A percentile compares a stretch with the other conserved stretches of the same genome.
phyloP scores from a whole-genome alignment of 2,888 invertebrate species.

The Hirtodrosophila alboralis region DNA sequence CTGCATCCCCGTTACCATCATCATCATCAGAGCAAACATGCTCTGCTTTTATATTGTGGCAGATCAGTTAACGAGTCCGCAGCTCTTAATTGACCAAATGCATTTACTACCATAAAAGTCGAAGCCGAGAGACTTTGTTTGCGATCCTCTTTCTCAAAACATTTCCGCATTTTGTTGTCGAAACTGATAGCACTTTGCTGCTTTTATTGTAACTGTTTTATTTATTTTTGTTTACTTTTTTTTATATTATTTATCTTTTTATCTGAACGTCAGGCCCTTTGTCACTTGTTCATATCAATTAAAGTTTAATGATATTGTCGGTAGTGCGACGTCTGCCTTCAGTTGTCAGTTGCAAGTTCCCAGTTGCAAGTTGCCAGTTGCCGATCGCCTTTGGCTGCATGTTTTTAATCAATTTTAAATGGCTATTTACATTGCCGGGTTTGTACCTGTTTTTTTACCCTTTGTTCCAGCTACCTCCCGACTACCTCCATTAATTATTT shows the following conservation, averaged over 20 bases:
- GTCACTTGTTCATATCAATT: conserved; percentile 77
- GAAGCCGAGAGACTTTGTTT: conserved; percentile 37
- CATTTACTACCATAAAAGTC: conserved; percentile 44
- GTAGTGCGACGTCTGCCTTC: conserved; percentile 14
- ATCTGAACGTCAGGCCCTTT: conserved; percentile 57
- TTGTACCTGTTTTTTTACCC: conserved; percentile 50
- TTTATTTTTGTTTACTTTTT: conserved; percentile 14
- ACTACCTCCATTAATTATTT: conserved; percentile 30
- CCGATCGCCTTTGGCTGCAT: conserved; percentile 50
- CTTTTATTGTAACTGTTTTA: conserved; percentile 11
- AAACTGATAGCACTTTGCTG: conserved; percentile 43
- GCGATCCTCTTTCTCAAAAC: conserved; percentile 27
- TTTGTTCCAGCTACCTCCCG: conserved; percentile 9
- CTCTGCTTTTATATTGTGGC: conserved; percentile 42
- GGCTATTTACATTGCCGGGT: conserved; percentile 67
- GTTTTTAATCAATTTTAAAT: conserved; percentile 78
- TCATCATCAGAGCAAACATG: conserved; percentile 23
- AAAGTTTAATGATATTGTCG: conserved; percentile 74
- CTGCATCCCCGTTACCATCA: conserved; percentile 30
- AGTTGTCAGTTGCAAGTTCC: too few relatives aligned
- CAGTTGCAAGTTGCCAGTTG: conserved; percentile 21
- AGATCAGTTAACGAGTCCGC: conserved; percentile 64
- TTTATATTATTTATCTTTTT: too few relatives aligned
- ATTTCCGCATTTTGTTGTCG: conserved; percentile 70
- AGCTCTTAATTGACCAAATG: conserved; percentile 74